Percentiles rank a stretch among this genome's conserved stretches.
phyloP scores from a whole-genome alignment of 2,888 invertebrate species.

The Andrena chrysosceles region DNA sequence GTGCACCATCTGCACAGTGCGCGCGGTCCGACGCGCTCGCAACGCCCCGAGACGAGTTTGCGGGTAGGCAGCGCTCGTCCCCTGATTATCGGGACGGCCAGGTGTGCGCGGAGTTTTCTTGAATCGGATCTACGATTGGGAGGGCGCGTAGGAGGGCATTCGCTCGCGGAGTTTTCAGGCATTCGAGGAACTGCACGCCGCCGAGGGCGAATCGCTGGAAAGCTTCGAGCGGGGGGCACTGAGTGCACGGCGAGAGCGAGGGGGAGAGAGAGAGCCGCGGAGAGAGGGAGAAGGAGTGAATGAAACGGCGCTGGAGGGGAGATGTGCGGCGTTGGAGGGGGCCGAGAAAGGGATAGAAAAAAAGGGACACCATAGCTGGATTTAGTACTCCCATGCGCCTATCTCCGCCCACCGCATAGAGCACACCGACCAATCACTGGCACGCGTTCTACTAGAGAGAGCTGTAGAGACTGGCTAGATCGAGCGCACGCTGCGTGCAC shows the following conservation, averaged over 20 bases:
- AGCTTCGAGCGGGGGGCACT: conserved; percentile 14
- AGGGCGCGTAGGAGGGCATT: not conserved
- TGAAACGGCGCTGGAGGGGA: conserved; percentile 36
- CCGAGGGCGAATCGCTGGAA: not conserved
- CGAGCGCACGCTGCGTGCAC: conserved; percentile 55
- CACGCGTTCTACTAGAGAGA: conserved; percentile 73
- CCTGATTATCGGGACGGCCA: too few species aligned
- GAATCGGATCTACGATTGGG: not conserved
- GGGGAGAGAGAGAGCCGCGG: not conserved
- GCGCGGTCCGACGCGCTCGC: not conserved
- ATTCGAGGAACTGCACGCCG: not conserved
- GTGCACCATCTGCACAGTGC: conserved; percentile 1
- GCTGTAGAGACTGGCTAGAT: conserved; percentile 74
- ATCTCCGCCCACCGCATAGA: conserved; percentile 81
- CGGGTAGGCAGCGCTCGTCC: not conserved
- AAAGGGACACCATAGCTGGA: conserved; percentile 75
- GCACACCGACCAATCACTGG: conserved; percentile 78
- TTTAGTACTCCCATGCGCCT: conserved; percentile 77
- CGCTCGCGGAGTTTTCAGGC: not conserved
- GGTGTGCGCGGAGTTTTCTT: too few species aligned
- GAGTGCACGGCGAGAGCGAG: conserved; percentile 1
- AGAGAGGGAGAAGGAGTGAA: conserved; percentile 46
- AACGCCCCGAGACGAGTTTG: not conserved
- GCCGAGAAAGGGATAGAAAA: conserved; percentile 49
- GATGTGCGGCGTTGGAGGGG: conserved; percentile 27